Evolutionary conservation across 2,797 vertebrate species (phyloP).

Genomic region (Gallirallus australis): DNA sequence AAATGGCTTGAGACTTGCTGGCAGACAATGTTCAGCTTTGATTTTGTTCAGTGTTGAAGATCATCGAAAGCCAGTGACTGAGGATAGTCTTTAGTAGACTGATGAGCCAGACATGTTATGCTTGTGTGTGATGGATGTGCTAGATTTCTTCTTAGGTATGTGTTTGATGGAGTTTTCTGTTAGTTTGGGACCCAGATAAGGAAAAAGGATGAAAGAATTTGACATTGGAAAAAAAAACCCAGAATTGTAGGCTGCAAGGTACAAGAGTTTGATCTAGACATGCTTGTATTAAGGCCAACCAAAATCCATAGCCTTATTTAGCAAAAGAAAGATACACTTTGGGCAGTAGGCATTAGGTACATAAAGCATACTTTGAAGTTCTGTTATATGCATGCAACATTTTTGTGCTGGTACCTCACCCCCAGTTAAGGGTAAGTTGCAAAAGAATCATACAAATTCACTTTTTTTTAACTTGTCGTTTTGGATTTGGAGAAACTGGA

Average conservation of each 20-base stretch:
- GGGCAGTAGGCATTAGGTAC: background rate
- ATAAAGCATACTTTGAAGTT: background rate
- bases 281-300: background rate
- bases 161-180: background rate
- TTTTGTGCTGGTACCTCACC: background rate
- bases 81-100: background rate
- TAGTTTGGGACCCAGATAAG: background rate
- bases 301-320: background rate
- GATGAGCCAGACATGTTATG: background rate
- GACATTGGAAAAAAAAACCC: background rate
- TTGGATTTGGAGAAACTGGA: background rate
- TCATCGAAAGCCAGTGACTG: background rate
- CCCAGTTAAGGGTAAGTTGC: background rate
- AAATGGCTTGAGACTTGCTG: background rate
- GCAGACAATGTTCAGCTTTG: background rate
- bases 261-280: background rate
- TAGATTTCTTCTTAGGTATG: background rate
- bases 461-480: background rate
- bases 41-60: background rate
- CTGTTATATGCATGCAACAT: background rate
- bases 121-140: background rate
- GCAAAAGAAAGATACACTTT: background rate
- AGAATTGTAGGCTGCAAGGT: background rate
- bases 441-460: background rate
- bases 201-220: background rate